Base-by-base conservation (phyloP, 2,888 invertebrate genomes). In the Dynastes tityus region DNA sequence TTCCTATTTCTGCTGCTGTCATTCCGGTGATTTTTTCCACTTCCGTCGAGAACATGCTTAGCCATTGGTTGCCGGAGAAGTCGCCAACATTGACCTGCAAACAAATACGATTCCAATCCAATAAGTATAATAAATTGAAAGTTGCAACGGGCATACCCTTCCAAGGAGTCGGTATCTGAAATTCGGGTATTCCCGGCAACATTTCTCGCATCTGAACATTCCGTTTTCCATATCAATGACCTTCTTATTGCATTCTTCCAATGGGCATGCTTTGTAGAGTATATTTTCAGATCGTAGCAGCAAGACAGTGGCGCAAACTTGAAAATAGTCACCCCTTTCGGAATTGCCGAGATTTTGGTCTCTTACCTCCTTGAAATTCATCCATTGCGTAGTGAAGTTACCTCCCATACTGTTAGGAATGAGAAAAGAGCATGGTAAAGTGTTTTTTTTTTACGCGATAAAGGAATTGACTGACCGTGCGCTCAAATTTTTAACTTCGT, bases 191-290 rank as follows among this genome's bases (percentile, higher is more conserved):
- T 96, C 96, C 76, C 93, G 91, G 85, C 94, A 93, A 88, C 99
- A 99, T 88, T 99, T 99, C 88, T 99, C 99, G 88, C 99, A 99
- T 75, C 97, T 91, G 89, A 93, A 99, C 86, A 94, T 91, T 0
- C 96, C 97, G 85, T 97, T 97, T 81, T 94, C 94, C 85, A 95
- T 92, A 88, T 98, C 98, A 8, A 97, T 90, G 0, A 98, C 91
- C 89, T 99, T 99, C 89, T 99, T 99, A 87, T 98, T 98, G 89
- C 99, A 99, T 74, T 93, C 93, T 1, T 94, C 92, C 71, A 92
- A 91, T 0, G 98, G 95, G 84, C 99, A 99, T 0, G 98, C 95
- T 89, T 95, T 95, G 89, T 99, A 99, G 76, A 97, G 89, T 2
- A 95, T 93, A 88, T 96, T 98, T 80, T 97, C 97, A 6, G 93